Base-by-base conservation (phyloP, 2,888 invertebrate genomes). In the Notodonta ziczac region DNA sequence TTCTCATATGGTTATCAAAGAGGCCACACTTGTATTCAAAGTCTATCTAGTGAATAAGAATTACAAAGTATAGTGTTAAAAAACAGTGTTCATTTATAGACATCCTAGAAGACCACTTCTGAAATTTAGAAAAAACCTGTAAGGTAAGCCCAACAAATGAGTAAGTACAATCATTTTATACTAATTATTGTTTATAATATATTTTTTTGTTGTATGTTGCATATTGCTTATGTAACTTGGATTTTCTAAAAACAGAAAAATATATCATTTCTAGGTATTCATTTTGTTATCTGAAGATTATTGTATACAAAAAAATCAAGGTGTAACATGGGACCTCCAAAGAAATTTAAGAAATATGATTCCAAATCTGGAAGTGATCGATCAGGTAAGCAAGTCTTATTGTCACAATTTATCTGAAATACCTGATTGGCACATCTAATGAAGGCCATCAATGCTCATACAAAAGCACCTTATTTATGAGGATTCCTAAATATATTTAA, bases 331-430 rank as follows among this genome's bases (percentile, higher is more conserved):
- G 94, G 93, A 14, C 94, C 94, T 56, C 93, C 93, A 42, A 94
- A 93, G 67, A 93, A 93, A 73, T 67, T 90, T 0, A 94, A 93
- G 67, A 94, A 93, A 74, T 91, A 93, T 85, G 94, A 93, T 68
- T 90, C 93, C 0, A 93, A 90, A 73, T 73, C 85, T 46, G 84
- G 90, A 61, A 84, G 86, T 74, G 93, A 94, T 59, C 84, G 91
- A 82, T 91, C 91, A 80, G 87, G 93, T 93, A 78, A 74, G 79
- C 66, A 32, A 60, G 24, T 16, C 35, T 42, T 57, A 51, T 7
- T 14, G 24, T 2, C 24, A 24, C 24, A 24, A 24, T 24, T 24
- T 24, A 24, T 24, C 24, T 56, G 5, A 16, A 16, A 24, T 51
- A 51, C 5, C 14, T 51, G 5, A 51, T 14, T 7, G 16, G n/a